phyloP scores from a whole-genome alignment of 2,797 vertebrate genomes.

The Aselliscus stoliczkanus region DNA sequence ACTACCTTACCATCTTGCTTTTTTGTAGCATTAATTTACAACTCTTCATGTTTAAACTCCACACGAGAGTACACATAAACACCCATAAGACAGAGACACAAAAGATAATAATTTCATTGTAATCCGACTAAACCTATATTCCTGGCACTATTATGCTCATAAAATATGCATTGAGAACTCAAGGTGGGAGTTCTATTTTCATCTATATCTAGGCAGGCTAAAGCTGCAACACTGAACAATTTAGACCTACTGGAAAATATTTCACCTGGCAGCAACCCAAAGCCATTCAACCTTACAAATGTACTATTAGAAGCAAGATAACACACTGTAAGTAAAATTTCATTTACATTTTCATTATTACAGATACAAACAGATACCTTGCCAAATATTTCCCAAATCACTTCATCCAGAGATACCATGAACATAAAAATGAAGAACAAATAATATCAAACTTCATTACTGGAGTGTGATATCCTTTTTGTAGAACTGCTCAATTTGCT shows the following conservation, averaged over 20 bases:
- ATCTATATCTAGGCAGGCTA: neutral
- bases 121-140: neutral
- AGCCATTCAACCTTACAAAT: neutral
- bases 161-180: conserved; percentile 42
- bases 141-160: neutral
- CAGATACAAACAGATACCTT: neutral
- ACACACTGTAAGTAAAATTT: neutral
- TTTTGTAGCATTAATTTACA: neutral
- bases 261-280: conserved; percentile 31
- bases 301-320: neutral
- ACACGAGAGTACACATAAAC: neutral
- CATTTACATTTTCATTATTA: neutral
- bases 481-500: neutral
- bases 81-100: neutral
- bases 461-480: neutral
- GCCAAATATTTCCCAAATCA: conserved; percentile 31
- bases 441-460: neutral
- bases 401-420: neutral
- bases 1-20: neutral
- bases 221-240: conserved; percentile 1
- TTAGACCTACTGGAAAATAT: conserved; percentile 28
- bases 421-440: conserved; percentile 33
- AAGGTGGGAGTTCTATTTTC: conserved; percentile 43
- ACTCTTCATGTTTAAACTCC: neutral
- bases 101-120: conserved; percentile 17